A percentile compares a stretch with the other conserved stretches of the same genome.
These are phyloP conservation scores for Polypedilum pembai DNA, from an alignment of 1,140 invertebrate genomes.

Conservation along the genomic window DNA sequence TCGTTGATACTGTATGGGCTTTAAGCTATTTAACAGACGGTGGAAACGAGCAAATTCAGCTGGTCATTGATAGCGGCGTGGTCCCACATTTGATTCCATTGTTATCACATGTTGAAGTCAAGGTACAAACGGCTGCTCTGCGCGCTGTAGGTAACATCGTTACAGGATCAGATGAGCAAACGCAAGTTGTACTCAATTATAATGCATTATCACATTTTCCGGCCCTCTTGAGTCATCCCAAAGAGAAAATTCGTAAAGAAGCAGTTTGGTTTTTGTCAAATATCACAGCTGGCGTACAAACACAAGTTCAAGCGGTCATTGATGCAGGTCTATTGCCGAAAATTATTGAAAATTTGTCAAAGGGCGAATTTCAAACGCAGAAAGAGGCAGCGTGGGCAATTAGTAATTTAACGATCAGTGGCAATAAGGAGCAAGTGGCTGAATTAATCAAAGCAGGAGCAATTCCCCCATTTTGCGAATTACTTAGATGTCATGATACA, in stretches of 20 bases:
- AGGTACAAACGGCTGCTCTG: constrained; percentile 94
- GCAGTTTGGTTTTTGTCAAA: constrained; percentile 99
- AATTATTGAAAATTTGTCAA: constrained; percentile 85
- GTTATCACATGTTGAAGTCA: constrained; percentile 91
- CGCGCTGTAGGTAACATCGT: constrained; percentile 98
- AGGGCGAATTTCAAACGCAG: constrained; percentile 97
- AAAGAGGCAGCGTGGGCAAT: constrained; percentile 99
- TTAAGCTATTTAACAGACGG: constrained; percentile 97
- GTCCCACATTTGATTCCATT: constrained; percentile 92
- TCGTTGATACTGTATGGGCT: constrained; percentile 99
- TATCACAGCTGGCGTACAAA: constrained; percentile 95
- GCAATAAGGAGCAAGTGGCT: constrained; percentile 81
- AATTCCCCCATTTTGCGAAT: constrained; percentile 82
- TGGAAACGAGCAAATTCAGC: constrained; percentile 97
- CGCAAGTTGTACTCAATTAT: constrained; percentile 87
- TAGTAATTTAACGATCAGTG: constrained; percentile 96
- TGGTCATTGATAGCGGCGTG: constrained; percentile 94
- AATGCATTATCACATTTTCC: constrained; percentile 90
- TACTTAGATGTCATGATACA: constrained; percentile 82
- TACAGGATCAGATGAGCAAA: constrained; percentile 97
- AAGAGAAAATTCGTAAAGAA: constrained; percentile 77
- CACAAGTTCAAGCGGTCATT: constrained; percentile 95
- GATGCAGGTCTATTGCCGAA: constrained; percentile 89
- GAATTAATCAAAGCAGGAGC: constrained; percentile 82
- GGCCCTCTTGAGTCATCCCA: constrained; percentile 75